phyloP scores from a whole-genome alignment of 1,140 invertebrate genomes.

The Metopolophium dirhodum region DNA sequence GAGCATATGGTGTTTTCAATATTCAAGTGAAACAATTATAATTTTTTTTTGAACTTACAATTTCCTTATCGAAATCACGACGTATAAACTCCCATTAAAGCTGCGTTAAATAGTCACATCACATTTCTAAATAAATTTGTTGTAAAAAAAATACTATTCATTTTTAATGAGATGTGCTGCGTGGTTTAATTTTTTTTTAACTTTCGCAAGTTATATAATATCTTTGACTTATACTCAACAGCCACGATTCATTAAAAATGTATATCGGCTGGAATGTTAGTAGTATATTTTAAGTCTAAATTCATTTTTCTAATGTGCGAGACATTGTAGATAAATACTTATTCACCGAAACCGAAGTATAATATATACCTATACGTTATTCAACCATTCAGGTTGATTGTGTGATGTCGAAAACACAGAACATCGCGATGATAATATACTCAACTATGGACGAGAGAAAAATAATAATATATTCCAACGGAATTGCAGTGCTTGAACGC shows the following conservation, averaged over 20 bases:
- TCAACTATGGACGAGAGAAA: neutral
- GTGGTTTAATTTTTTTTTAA: neutral
- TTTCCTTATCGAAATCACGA: neutral
- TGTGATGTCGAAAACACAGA: too few species aligned
- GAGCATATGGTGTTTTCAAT: too few species aligned
- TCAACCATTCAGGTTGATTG: too few species aligned
- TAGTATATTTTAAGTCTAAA: too few species aligned
- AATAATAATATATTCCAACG: neutral
- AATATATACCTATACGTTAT: too few species aligned
- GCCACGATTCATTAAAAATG: neutral
- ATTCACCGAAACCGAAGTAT: too few species aligned
- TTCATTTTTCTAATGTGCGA: too few species aligned
- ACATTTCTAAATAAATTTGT: neutral
- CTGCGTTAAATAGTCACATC: neutral
- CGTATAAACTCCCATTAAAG: neutral
- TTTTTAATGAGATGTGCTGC: neutral
- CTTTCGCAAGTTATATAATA: neutral
- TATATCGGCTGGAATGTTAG: neutral
- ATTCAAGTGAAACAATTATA: neutral
- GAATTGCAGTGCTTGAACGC: neutral
- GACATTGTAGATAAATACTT: too few species aligned
- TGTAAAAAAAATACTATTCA: neutral
- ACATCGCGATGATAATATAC: neutral
- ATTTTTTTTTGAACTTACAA: too few species aligned
- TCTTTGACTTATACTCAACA: neutral